Percentiles rank a stretch among this genome's conserved stretches.
These are phyloP conservation scores for Hedya salicella DNA, from an alignment of 2,888 invertebrate genomes.

Conservation along the genomic window DNA sequence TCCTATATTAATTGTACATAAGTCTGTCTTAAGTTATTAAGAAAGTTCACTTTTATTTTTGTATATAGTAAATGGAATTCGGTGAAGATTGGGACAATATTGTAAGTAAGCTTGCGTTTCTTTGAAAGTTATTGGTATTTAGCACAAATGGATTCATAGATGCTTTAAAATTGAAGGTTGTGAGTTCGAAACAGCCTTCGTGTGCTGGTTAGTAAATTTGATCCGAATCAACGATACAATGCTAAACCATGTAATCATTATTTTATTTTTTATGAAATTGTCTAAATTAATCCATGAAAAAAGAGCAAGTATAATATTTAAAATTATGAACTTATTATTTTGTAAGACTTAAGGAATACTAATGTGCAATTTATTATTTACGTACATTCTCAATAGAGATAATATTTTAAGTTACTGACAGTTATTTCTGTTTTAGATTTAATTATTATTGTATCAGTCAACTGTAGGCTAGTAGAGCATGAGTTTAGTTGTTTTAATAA, in stretches of 20 bases:
- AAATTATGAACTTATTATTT: constrained; percentile 40
- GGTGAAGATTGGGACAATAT: constrained; percentile 33
- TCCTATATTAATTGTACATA: constrained; percentile 39
- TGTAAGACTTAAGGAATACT: constrained; percentile 27
- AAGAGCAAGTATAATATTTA: constrained; percentile 23
- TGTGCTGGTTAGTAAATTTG: background rate
- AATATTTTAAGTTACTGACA: constrained; percentile 28
- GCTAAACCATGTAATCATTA: background rate
- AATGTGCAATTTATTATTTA: constrained; percentile 42
- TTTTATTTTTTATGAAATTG: constrained; percentile 24
- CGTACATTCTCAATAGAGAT: constrained; percentile 26
- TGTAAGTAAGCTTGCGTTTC: constrained; percentile 29
- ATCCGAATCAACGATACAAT: background rate
- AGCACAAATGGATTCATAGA: constrained; percentile 49
- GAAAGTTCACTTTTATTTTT: constrained; percentile 39
- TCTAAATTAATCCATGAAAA: constrained; percentile 1
- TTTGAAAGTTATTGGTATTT: constrained; percentile 44
- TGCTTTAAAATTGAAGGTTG: constrained; percentile 70
- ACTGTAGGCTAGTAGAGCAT: constrained; percentile 25
- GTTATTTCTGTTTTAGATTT: constrained; percentile 18
- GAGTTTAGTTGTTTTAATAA: constrained; percentile 36
- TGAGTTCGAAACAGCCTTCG: constrained; percentile 54
- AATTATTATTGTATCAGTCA: constrained; percentile 37
- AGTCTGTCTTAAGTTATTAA: constrained; percentile 12
- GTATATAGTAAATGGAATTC: constrained; percentile 26